Conservation (phyloP, 2,888 invertebrate species). For the Pyrochroa serraticornis region DNA sequence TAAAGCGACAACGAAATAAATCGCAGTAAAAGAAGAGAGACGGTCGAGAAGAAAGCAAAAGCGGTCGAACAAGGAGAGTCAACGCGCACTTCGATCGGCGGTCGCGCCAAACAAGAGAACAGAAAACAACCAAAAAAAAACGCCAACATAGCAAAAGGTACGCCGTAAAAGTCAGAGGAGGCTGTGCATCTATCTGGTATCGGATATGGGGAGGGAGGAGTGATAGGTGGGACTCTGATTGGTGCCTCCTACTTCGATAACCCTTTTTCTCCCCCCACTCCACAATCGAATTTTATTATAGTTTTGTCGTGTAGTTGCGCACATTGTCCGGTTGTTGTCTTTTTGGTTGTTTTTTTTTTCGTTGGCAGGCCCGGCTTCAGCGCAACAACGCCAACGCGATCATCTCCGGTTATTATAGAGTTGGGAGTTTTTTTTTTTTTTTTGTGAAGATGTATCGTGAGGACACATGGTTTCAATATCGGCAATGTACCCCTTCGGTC, state of each 20-base stretch:
- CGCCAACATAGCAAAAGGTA: slow-evolving; percentile 15
- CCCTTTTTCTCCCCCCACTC: slow-evolving; percentile 44
- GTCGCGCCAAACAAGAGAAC: background rate
- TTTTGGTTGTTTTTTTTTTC: background rate
- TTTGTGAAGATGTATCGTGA: too few relatives aligned
- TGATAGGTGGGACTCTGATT: slow-evolving; percentile 53
- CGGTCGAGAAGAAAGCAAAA: slow-evolving; percentile 9
- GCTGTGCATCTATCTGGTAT: slow-evolving; percentile 28
- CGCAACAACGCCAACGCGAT: too few relatives aligned
- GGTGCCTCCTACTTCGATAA: slow-evolving; percentile 54
- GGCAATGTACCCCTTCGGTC: too few relatives aligned
- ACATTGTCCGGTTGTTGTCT: slow-evolving; percentile 34
- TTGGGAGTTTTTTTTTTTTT: too few relatives aligned
- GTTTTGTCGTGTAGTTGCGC: slow-evolving; percentile 47
- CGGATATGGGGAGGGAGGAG: slow-evolving; percentile 49
- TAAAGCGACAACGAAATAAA: background rate
- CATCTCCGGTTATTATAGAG: too few relatives aligned
- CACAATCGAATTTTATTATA: slow-evolving; percentile 54
- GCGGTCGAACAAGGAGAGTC: background rate
- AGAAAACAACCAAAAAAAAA: slow-evolving; percentile 13
- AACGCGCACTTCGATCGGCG: slow-evolving; percentile 18
- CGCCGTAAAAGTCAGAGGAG: slow-evolving; percentile 22
- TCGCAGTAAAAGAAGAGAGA: slow-evolving; percentile 5
- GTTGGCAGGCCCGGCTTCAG: background rate
- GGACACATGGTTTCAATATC: too few relatives aligned